A percentile compares a stretch with the other conserved stretches of the same genome.
Conservation (phyloP, 2,797 vertebrate genomes). For the Sebastes paucispinis region DNA sequence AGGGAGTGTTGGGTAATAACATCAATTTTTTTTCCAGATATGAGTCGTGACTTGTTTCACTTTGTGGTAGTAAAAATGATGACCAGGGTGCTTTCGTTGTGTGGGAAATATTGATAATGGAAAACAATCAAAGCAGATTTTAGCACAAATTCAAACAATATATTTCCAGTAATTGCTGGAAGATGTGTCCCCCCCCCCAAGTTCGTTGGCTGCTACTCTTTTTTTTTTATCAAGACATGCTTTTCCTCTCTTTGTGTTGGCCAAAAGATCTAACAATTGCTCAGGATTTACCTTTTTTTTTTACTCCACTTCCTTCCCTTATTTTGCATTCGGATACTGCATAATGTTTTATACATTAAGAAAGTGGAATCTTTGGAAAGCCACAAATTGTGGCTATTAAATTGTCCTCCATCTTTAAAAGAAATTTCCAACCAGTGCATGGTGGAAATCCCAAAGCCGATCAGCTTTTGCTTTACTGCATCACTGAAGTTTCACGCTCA, state of each 20-base stretch:
- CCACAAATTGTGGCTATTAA: constrained; percentile 7
- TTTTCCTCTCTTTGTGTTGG: background rate
- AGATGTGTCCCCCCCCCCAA: background rate
- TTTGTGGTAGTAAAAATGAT: constrained; percentile 14
- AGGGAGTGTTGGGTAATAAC: constrained; percentile 30
- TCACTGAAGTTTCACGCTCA: constrained; percentile 11
- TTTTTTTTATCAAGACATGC: background rate
- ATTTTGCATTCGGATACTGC: background rate
- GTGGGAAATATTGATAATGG: constrained; percentile 12
- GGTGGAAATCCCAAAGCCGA: constrained; percentile 11
- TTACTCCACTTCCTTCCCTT: background rate
- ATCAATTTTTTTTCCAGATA: background rate
- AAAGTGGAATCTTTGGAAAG: constrained; percentile 11
- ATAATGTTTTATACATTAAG: background rate
- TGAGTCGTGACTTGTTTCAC: constrained; percentile 18
- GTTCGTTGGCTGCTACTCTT: background rate
- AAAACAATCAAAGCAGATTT: constrained; percentile 12
- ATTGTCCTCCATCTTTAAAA: constrained; percentile 5
- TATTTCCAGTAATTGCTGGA: constrained; percentile 9
- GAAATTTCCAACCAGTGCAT: background rate
- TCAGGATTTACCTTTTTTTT: background rate
- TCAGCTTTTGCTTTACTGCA: constrained; percentile 13
- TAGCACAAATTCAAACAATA: background rate
- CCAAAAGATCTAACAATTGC: background rate
- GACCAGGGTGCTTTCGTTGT: constrained; percentile 1